Base-by-base conservation (phyloP, 2,797 vertebrate genomes). In the Megalops cyprinoides region DNA sequence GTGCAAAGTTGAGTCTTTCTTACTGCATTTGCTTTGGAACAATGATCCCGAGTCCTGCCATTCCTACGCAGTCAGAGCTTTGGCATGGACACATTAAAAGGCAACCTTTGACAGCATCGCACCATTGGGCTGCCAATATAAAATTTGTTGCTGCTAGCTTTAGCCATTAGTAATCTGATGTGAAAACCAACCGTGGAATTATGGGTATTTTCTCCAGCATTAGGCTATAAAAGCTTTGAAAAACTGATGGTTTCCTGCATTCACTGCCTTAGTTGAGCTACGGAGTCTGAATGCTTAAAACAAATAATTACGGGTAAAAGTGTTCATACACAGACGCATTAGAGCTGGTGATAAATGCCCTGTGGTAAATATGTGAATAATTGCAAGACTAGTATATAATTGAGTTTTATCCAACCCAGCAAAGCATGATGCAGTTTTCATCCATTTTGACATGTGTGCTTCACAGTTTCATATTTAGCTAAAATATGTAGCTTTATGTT, bases 201-300 rank as follows among this genome's bases (percentile, higher is more conserved):
- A 87, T 84, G 58, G 44, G 18, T 56, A 78, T 78, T 71, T 86
- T 85, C 79, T 75, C 80, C 74, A 81, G 44, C 56, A 31, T 60
- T 82, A 53, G 78, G 37, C 74, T 84, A 74, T 76, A 77, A 86
- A 81, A 84, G 80, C 86, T 82, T 79, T 83, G 75, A 81, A 62
- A 14, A 67, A 58, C 34, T 84, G 74, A 85, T 80, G 76, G 65
- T 85, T 80, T 74, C 62, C 77, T 76, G 60, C 78, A 83, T 58
- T 58, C 20, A 20, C 7, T n/a, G 55, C 55, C 55, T 20, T n/a
- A 58, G n/a, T n/a, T n/a, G 20, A 58, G 23, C 7, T 6, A 5
- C 18, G 60, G 58, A 2, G 14, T 60, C n/a, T 28, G 25, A 60
- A 60, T 12, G 51, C 51, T 53, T 53, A 53, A 53, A 53, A 53